phyloP scores from a whole-genome alignment of 2,113 vertebrate genomes.

The Ranitomeya variabilis region DNA sequence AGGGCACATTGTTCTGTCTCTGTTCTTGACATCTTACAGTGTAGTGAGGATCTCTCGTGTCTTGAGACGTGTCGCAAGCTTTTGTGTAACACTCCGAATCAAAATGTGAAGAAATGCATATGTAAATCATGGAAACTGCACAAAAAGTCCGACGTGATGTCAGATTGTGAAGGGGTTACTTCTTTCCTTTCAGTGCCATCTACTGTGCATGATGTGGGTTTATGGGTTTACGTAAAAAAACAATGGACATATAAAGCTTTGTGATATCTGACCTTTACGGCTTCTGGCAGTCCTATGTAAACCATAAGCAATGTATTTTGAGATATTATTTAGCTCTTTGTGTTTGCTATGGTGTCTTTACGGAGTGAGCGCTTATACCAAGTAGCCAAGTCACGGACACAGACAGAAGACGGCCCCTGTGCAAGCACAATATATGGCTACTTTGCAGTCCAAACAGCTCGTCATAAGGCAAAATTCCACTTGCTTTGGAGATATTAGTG shows the following conservation, averaged over 20 bases:
- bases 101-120: constrained; percentile 46
- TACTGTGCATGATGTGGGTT: not conserved
- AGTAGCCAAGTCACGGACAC: too few relatives aligned
- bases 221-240: not conserved
- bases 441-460: too few relatives aligned
- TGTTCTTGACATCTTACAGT: constrained; percentile 56
- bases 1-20: constrained; percentile 59
- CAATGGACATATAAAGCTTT: not conserved
- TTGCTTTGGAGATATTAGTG: too few relatives aligned
- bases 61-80: constrained; percentile 41
- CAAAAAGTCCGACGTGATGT: not conserved
- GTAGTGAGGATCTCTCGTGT: constrained; percentile 2
- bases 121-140: not conserved
- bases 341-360: too few relatives aligned
- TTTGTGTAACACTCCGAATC: constrained; percentile 25
- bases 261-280: too few relatives aligned
- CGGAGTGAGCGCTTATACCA: too few relatives aligned
- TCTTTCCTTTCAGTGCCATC: not conserved
- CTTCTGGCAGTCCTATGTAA: too few relatives aligned
- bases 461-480: too few relatives aligned
- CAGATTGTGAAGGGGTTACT: not conserved
- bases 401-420: too few relatives aligned
- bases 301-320: too few relatives aligned
- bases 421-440: too few relatives aligned
- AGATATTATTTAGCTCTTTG: too few relatives aligned